Evolutionary conservation across 2,888 invertebrate species (phyloP).

Genomic region (Seira ritae): DNA sequence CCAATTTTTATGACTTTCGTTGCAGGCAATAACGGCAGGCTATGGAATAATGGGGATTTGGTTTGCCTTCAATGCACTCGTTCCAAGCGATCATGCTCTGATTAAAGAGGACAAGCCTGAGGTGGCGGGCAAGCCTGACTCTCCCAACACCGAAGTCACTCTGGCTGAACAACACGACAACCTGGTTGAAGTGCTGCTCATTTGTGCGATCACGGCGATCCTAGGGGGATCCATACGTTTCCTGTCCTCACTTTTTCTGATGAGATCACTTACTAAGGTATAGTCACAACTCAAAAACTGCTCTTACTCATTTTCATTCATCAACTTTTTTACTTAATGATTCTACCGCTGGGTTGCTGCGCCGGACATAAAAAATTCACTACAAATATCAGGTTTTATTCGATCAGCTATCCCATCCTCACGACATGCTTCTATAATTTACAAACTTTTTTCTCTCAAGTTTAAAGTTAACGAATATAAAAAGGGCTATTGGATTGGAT

Average conservation of each 20-base stretch:
- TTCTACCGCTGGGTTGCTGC: too few relatives aligned
- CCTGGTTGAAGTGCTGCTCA: conserved; percentile 71
- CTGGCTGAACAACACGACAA: conserved; percentile 66
- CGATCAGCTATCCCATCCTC: too few relatives aligned
- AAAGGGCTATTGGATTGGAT: too few relatives aligned
- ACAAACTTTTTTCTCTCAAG: too few relatives aligned
- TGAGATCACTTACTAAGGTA: conserved; percentile 72
- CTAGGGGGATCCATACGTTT: conserved; percentile 72
- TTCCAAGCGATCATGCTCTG: conserved; percentile 65
- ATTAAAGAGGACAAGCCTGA: conserved; percentile 60
- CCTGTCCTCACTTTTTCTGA: conserved; percentile 71
- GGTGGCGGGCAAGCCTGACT: conserved; percentile 42
- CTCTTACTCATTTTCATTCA: too few relatives aligned
- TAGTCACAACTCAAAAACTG: too few relatives aligned
- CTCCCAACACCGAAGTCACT: conserved; percentile 50
- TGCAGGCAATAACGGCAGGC: conserved; percentile 69
- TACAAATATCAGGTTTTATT: too few relatives aligned
- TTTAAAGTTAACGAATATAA: too few relatives aligned
- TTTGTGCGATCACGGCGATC: conserved; percentile 72
- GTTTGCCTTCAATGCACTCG: conserved; percentile 73
- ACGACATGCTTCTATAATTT: too few relatives aligned
- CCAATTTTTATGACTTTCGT: conserved; percentile 30
- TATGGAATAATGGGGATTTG: conserved; percentile 73
- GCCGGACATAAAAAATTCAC: too few relatives aligned
- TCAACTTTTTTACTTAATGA: too few relatives aligned